Base-by-base conservation (phyloP, 2,113 vertebrate genomes). In the Corvus cornix region DNA sequence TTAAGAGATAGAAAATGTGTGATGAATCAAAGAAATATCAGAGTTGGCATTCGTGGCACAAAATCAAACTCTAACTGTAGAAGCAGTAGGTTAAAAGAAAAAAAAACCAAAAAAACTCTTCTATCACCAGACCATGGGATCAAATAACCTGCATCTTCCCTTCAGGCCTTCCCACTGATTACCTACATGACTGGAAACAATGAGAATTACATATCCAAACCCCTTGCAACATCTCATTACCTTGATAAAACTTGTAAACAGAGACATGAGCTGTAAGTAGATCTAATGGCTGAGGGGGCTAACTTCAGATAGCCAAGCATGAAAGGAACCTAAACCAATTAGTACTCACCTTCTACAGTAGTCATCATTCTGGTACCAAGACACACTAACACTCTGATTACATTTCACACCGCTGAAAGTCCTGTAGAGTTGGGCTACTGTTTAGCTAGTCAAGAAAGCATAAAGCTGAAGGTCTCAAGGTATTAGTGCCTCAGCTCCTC, bases 261-360 rank as follows among this genome's bases (percentile, higher is more conserved):
- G 85, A 92, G 89, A 92, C 52, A 68, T 3, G 37, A 51, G 66
- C 51, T 20, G 7, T n/a, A 51, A 93, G 39, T 4, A 56, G 43
- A 72, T 35, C 24, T 52, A 86, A 60, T 7, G 46, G 56, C 26
- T 72, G 37, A 69, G 39, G 18, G 27, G 60, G 9, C 17, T 77
- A 53, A 55, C 24, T 68, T 59, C 41, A 95, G 46, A 59, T 2
- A 83, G 37, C 35, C 52, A 92, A 39, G 24, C 9, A 28, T 15
- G 53, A 80, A 19, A 89, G 9, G 16, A 95, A 89, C 16, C 7
- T 63, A 48, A 92, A 94, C 3, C 49, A 90, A 35, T 51, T 24
- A 74, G 46, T 77, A 77, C 69, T 92, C 83, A 94, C 91, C 95
- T 92, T 94, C 73, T 75, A 21, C 15, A 59, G 89, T 3, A 72